Evolutionary conservation across 2,113 vertebrate genomes (phyloP).

Genomic region (Alectura lathami): DNA sequence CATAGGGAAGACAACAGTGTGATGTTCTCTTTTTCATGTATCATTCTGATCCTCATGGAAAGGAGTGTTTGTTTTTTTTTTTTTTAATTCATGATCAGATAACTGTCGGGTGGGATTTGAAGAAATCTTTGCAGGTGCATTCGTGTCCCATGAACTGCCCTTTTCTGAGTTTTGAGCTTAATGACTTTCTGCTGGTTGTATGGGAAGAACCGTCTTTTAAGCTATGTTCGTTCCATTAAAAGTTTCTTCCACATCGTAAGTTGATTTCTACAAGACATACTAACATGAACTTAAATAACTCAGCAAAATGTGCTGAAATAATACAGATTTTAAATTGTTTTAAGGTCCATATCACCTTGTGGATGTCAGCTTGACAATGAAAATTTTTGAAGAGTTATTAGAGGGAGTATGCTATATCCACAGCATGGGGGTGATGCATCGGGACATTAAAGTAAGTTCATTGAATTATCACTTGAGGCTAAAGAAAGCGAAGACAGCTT

Average conservation of each 20-base stretch:
- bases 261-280: not conserved
- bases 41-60: not conserved
- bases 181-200: not conserved
- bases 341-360: constrained; percentile 81
- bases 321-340: not conserved
- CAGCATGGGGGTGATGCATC: constrained; percentile 90
- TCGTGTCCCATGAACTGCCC: not conserved
- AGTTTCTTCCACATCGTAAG: not conserved
- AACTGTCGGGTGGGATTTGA: not conserved
- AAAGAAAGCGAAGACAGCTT: not conserved
- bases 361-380: constrained; percentile 76
- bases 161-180: not conserved
- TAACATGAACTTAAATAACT: not conserved
- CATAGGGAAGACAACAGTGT: not conserved
- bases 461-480: not conserved
- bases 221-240: not conserved
- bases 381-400: constrained; percentile 85
- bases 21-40: not conserved
- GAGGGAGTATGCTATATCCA: constrained; percentile 95
- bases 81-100: not conserved
- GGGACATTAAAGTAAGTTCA: constrained; percentile 93
- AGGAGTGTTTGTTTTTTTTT: not conserved
- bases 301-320: not conserved
- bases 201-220: not conserved
- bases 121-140: not conserved